Evolutionary conservation across 1,140 invertebrate genomes (phyloP), one percentile per base, ranked within the genome.

Genomic region (Pseudomyrmex pallidus): DNA sequence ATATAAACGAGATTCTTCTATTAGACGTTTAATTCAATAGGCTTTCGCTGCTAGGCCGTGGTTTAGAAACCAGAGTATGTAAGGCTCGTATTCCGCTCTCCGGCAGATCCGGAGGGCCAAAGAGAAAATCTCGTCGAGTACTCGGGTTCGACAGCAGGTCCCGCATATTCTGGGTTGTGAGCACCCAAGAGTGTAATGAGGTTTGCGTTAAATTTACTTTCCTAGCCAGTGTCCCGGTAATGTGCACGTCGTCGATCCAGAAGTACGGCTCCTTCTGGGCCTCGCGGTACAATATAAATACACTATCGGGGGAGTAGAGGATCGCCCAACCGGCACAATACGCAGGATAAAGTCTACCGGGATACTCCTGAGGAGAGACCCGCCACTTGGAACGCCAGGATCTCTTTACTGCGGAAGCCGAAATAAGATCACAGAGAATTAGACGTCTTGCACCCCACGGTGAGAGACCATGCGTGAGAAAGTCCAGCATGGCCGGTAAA

Each of bases 181-280:
- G 90, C 63, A 95, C 93, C 83, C 95, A 91, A 56, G 93, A 94
- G 66, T 93, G 88, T 56, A 96, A 86, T 54, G 93, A 91, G 13
- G 95, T 95, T 77, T 96, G 95, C 15, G 95, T 94, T 44, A 96
- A 90, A 90, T 96, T 96, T 10, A 95, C 93, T 90, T 95, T 95
- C 85, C 95, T 91, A 2, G 96, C 95, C 74, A 97, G 91, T 9
- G 96, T 96, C 46, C 97, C 97, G 1, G 97, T 98, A 20, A 98
- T 94, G 87, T 97, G 96, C 12, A 98, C 97, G 93, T 98, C 97
- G 91, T 98, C 97, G 64, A 98, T 97, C 97, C 97, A 98, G 94
- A 98, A 98, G 92, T 96, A 97, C 5, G 94, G 93, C 12, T 95
- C 90, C 62, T 91, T 94, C 90, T 97, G 96, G 2, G 96, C 96